Evolutionary conservation across 2,888 invertebrate species (phyloP).

Genomic region (Dermolepida albohirtum): DNA sequence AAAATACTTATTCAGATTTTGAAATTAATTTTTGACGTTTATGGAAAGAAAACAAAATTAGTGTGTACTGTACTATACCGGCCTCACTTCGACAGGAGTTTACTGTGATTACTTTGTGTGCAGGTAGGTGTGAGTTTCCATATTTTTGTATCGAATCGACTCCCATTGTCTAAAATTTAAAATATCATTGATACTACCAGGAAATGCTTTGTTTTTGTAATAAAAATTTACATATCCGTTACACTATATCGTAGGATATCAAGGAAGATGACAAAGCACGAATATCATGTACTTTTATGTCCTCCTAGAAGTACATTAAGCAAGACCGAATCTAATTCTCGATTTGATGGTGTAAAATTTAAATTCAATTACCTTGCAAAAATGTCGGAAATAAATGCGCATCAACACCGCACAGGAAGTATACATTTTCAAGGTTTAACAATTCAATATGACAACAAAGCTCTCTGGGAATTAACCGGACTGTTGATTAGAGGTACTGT

Average conservation of each 20-base stretch:
- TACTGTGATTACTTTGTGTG: slow-evolving; percentile 1
- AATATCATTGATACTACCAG: not conserved
- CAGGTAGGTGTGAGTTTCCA: not conserved
- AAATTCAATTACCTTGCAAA: not conserved
- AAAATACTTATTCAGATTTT: too few species aligned
- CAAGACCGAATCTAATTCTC: not conserved
- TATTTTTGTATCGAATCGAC: not conserved
- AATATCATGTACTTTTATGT: not conserved
- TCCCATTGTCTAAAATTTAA: not conserved
- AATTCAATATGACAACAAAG: too few species aligned
- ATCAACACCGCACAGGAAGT: too few species aligned
- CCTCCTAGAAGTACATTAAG: too few species aligned
- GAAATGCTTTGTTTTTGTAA: slow-evolving; percentile 3
- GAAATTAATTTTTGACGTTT: too few species aligned
- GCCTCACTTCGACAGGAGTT: slow-evolving; percentile 10
- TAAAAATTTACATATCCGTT: slow-evolving; percentile 13
- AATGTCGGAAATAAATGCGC: not conserved
- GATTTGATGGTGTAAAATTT: not conserved
- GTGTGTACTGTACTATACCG: too few species aligned
- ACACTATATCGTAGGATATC: not conserved
- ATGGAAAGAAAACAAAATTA: too few species aligned
- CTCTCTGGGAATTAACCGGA: too few species aligned
- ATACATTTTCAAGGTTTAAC: too few species aligned
- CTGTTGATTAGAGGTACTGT: too few species aligned
- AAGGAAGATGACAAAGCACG: too few species aligned